phyloP scores from a whole-genome alignment of 2,113 vertebrate species.

The Poecile atricapillus region DNA sequence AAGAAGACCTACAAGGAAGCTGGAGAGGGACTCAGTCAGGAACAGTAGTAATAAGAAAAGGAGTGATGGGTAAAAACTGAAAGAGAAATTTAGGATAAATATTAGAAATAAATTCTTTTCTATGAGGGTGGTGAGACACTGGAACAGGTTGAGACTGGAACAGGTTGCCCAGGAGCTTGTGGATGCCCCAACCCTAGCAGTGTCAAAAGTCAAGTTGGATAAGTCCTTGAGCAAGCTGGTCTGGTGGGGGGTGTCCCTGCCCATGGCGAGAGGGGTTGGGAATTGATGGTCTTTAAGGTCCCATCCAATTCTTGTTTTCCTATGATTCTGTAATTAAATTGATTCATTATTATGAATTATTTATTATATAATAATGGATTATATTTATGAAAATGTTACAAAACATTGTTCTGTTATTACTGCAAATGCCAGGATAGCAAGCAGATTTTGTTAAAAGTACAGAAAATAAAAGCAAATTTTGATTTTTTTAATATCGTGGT shows the following conservation, averaged over 20 bases:
- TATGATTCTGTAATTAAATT: not conserved
- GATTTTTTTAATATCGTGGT: not conserved
- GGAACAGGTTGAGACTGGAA: not conserved
- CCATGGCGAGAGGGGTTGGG: not conserved
- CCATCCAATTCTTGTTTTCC: not conserved
- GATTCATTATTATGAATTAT: not conserved
- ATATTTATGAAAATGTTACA: not conserved
- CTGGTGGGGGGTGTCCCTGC: not conserved
- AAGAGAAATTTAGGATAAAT: not conserved
- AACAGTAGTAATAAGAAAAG: not conserved
- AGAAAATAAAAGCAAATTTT: not conserved
- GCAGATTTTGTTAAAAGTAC: not conserved
- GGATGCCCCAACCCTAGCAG: not conserved
- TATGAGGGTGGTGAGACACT: not conserved
- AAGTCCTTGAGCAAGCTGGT: not conserved
- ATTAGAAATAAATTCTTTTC: not conserved
- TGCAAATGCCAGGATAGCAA: not conserved
- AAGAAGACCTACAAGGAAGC: not conserved
- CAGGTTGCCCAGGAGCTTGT: not conserved
- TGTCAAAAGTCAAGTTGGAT: not conserved
- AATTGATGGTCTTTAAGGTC: not conserved
- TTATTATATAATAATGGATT: not conserved
- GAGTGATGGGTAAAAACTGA: not conserved
- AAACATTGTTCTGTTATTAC: not conserved
- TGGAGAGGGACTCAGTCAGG: rapidly evolving